Base-by-base conservation (phyloP, 2,797 vertebrate genomes). In the Orestias chungarensis region DNA sequence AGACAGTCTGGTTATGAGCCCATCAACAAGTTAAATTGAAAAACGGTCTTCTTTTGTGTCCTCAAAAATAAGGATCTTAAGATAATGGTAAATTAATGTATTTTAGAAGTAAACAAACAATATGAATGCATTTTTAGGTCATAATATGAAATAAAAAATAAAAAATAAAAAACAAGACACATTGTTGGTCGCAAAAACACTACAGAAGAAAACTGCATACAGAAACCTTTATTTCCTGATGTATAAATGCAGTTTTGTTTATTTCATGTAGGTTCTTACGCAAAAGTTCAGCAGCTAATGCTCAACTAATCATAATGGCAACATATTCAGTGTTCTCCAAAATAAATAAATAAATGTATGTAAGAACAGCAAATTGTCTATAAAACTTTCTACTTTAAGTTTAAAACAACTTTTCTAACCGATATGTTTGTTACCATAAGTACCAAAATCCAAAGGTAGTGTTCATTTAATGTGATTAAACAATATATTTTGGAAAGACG, bases 21-120 rank as follows among this genome's bases (percentile, higher is more conserved):
- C 72, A 76, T 87, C 81, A 88, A 87, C 81, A 67, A 78, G 72
- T 84, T 78, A 78, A 83, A 82, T 70, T 55, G 71, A 67, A 71
- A 80, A 87, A 78, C 44, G 35, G 70, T 50, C 18, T 31, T 59
- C 65, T 55, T 38, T 55, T 57, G 49, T 64, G 62, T 65, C 49
- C 67, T 72, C 66, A 73, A 50, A 71, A 42, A 43, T 20, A 49
- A 7, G 18, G 52, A 8, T 14, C 44, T 11, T 38, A 67, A 79
- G 42, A 75, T 61, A 67, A 23, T 33, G 23, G 10, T 66, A 33
- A 77, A 65, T 3, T 1, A 64, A 52, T 43, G 70, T 55, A 70
- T 0, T 20, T 15, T n/a, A 11, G 1, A 43, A 50, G 49, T 3
- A 50, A 42, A n/a, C 15, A n/a, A 71, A 65, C 3, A 25, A 40